Evolutionary conservation across 37 sponge, comb jelly and placozoan genomes (phyloP).

Genomic region (Halichondria panicea): DNA sequence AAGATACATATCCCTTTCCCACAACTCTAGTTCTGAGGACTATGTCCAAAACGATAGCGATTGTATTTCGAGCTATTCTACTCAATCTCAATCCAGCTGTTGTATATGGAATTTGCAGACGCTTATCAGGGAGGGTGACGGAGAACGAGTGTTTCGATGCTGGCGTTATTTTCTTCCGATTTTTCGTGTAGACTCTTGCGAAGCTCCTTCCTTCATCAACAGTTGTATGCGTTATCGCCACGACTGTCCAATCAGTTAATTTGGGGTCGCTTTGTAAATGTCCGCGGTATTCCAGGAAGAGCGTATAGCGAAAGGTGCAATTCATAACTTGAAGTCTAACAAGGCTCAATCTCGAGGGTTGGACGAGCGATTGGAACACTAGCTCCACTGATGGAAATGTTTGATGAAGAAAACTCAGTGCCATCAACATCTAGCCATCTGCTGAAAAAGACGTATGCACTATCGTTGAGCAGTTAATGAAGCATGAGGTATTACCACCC

Average conservation of each 20-base stretch:
- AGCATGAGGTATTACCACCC: neutral
- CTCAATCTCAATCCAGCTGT: neutral
- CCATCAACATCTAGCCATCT: neutral
- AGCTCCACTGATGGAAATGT: neutral
- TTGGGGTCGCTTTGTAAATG: neutral
- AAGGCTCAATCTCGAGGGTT: neutral
- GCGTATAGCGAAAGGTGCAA: neutral
- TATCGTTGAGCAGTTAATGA: neutral
- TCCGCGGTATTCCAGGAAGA: neutral
- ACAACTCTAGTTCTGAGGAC: neutral
- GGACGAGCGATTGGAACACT: neutral
- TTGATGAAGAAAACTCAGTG: neutral
- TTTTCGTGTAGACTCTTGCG: too few species aligned
- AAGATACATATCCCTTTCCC: neutral
- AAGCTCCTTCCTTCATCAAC: constrained; percentile 23
- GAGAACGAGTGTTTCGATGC: too few species aligned
- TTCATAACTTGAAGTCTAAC: neutral
- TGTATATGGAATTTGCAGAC: constrained; percentile 23
- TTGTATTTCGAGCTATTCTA: neutral
- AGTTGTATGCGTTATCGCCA: too few species aligned
- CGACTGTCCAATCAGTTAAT: too few species aligned
- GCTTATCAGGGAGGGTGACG: too few species aligned
- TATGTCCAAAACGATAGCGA: neutral
- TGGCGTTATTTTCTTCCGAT: too few species aligned
- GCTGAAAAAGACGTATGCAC: neutral